A percentile compares a stretch with the other conserved stretches of the same genome.
phyloP scores from a whole-genome alignment of 2,888 invertebrate species.

The Pogonocherus hispidulus region DNA sequence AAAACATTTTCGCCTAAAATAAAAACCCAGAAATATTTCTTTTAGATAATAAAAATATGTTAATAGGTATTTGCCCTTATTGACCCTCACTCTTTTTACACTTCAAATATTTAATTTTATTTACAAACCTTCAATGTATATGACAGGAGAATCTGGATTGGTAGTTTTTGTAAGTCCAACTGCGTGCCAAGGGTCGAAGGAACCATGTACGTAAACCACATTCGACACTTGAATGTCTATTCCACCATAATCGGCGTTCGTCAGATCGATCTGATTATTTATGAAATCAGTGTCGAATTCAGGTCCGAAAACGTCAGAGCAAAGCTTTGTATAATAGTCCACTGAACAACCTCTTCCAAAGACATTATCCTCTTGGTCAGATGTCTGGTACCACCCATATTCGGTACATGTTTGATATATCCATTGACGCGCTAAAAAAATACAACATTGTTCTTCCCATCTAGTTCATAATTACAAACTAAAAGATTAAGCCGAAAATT shows the following conservation, averaged over 20 bases:
- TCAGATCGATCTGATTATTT: slow-evolving; percentile 72
- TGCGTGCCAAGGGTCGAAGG: slow-evolving; percentile 74
- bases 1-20: no score
- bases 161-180: slow-evolving; percentile 70
- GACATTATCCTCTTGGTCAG: slow-evolving; percentile 74
- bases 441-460: not conserved
- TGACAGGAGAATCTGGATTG: slow-evolving; percentile 49
- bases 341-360: slow-evolving; percentile 73
- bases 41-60: no score
- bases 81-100: no score
- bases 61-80: no score
- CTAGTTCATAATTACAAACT: slow-evolving; percentile 34
- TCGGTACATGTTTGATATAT: slow-evolving; percentile 89
- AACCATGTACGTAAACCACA: slow-evolving; percentile 74
- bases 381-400: slow-evolving; percentile 87
- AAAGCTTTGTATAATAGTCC: slow-evolving; percentile 77
- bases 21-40: no score
- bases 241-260: slow-evolving; percentile 71
- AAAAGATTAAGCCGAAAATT: not conserved
- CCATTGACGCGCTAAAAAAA: slow-evolving; percentile 74
- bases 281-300: slow-evolving; percentile 71
- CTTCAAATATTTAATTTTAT: not conserved
- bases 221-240: slow-evolving; percentile 69
- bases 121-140: slow-evolving; percentile 41
- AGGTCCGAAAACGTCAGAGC: slow-evolving; percentile 80